phyloP scores from a whole-genome alignment of 2,888 invertebrate species.

The Ochropleura plecta region DNA sequence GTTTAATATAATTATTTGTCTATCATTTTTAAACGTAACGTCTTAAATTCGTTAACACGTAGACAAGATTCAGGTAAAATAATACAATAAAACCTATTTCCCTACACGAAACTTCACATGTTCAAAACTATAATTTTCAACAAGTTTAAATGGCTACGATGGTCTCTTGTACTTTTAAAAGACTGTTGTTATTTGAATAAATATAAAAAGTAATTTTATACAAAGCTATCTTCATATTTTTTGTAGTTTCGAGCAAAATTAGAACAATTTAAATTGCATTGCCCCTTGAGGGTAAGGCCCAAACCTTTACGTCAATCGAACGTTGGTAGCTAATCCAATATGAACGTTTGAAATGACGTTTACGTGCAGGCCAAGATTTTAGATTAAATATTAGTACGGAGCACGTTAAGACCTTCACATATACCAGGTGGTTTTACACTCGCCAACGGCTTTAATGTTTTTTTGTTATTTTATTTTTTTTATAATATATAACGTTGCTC shows the following conservation, averaged over 20 bases:
- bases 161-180: too few species aligned
- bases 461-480: too few species aligned
- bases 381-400: not conserved
- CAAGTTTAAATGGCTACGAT: too few species aligned
- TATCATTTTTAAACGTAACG: not conserved
- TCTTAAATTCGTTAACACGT: not conserved
- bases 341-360: slow-evolving; percentile 23
- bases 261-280: not conserved
- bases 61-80: not conserved
- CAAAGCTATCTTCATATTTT: not conserved
- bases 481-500: too few species aligned
- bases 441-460: too few species aligned
- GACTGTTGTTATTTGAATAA: too few species aligned
- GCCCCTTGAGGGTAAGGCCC: not conserved
- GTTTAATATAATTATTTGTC: not conserved
- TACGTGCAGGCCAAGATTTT: slow-evolving; percentile 12
- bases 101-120: too few species aligned
- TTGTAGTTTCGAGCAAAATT: not conserved
- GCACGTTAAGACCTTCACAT: too few species aligned
- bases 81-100: not conserved
- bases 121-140: not conserved
- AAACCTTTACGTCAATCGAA: not conserved
- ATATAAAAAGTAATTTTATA: not conserved
- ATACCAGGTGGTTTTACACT: too few species aligned
- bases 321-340: not conserved